These are phyloP conservation scores for Corythornis madagascariensis DNA, from an alignment of 2,113 vertebrate species.

Conservation along the genomic window DNA sequence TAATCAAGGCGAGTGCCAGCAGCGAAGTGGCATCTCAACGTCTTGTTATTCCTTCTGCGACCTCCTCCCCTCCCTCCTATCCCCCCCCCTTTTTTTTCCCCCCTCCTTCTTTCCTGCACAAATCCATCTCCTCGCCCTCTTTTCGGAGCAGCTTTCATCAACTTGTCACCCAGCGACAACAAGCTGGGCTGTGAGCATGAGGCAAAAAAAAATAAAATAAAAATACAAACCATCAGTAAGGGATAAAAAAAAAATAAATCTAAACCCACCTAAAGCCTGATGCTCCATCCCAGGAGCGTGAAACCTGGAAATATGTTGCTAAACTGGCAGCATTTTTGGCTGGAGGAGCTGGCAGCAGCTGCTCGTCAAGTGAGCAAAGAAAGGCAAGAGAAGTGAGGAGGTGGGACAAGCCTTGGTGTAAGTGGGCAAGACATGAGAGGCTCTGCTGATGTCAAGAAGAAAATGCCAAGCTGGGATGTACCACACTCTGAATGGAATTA, in stretches of 20 bases:
- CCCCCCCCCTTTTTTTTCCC: background rate
- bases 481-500: background rate
- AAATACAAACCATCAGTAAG: background rate
- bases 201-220: background rate
- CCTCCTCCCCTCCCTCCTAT: background rate
- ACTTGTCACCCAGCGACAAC: constrained; percentile 49
- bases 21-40: background rate
- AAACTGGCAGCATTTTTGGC: background rate
- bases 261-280: background rate
- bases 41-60: background rate
- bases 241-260: fast-evolving
- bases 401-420: background rate
- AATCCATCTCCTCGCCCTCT: background rate
- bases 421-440: fast-evolving
- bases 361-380: background rate
- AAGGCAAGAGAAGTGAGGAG: background rate
- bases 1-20: background rate
- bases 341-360: background rate
- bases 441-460: fast-evolving
- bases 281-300: background rate
- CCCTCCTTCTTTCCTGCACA: fast-evolving
- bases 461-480: background rate
- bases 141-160: constrained; percentile 40
- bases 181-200: background rate
- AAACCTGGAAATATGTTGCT: constrained; percentile 7